Base-by-base conservation (phyloP, 2,888 invertebrate species). In the Margaritifera margaritifera region DNA sequence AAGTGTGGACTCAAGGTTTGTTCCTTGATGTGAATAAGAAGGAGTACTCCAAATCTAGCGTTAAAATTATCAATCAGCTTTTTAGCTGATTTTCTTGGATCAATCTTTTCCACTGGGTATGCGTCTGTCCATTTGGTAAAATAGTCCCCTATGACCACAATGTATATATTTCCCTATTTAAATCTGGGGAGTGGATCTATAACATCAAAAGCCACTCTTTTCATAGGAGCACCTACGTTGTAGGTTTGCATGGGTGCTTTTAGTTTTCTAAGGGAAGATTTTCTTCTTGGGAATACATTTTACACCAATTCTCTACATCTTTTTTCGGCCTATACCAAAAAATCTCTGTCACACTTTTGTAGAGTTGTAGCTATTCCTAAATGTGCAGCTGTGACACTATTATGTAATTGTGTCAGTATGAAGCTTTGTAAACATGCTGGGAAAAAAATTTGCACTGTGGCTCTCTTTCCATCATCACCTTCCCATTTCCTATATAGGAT, bases 401-500 rank as follows among this genome's bases (percentile, higher is more conserved):
- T 19, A 53, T 53, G 18, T n/a, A 55, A 18, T 15, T 55, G 55
- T 55, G 20, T n/a, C 55, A 55, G 22, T n/a, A 55, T 15, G 11
- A 55, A 22, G 1, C 6, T 22, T 55, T 6, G 6, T n/a, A n/a
- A 22, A 11, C n/a, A 55, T 8, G 6, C 6, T 1, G 55, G 18
- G 8, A 55, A 1, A 22, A 2, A 19, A 24, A 42, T 25, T 19
- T 53, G 27, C 31, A 53, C 15, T n/a, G 51, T 62, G n/a, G 22
- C 6, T 22, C 53, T 53, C 8, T 53, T 42, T 19, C 62, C 51
- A 22, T 11, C 52, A 53, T 62, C 62, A 52, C 8, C 8, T 42
- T 62, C 62, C 62, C 62, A 62, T 52, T 62, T 62, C 22, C 20
- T 50, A 20, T 25, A 6, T 19, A 19, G 27, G 1, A 27, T 57